phyloP scores from a whole-genome alignment of 1,140 invertebrate species.

The Holcopasites calliopsidis region DNA sequence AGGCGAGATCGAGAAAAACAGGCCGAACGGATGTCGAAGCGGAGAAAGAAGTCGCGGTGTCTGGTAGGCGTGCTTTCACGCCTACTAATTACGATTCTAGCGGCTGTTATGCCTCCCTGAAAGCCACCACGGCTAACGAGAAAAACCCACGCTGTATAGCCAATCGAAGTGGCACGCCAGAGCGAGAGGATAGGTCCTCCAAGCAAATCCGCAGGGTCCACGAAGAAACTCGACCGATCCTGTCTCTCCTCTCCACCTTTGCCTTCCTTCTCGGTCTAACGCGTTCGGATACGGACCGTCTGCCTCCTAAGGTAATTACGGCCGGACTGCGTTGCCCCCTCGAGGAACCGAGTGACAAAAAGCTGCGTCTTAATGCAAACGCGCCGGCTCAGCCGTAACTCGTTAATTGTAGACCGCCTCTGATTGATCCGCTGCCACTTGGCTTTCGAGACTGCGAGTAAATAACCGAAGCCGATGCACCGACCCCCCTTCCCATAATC shows the following conservation, averaged over 20 bases:
- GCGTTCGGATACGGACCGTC: conserved; percentile 58
- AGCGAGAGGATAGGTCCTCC: conserved; percentile 23
- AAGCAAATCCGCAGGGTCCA: conserved; percentile 39
- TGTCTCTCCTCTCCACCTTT: background rate
- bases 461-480: conserved; percentile 50
- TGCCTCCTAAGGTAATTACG: conserved; percentile 74
- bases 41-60: conserved; percentile 63
- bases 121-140: conserved; percentile 61
- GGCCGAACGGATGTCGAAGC: conserved; percentile 38
- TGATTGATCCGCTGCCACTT: conserved; percentile 77
- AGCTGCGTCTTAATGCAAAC: conserved; percentile 78
- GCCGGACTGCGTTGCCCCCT: conserved; percentile 34
- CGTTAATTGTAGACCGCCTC: conserved; percentile 79
- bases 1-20: conserved; percentile 34
- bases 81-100: conserved; percentile 78
- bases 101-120: conserved; percentile 66
- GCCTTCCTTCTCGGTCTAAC: conserved; percentile 1
- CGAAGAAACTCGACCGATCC: conserved; percentile 56
- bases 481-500: conserved; percentile 72
- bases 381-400: conserved; percentile 72
- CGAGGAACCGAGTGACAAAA: conserved; percentile 75
- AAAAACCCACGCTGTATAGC: conserved; percentile 73
- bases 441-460: conserved; percentile 37
- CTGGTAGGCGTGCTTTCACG: conserved; percentile 76
- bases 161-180: conserved; percentile 69